A percentile compares a stretch with the other conserved stretches of the same genome.
Conservation (phyloP, 2,888 invertebrate species). For the Taphrorychus bicolor region DNA sequence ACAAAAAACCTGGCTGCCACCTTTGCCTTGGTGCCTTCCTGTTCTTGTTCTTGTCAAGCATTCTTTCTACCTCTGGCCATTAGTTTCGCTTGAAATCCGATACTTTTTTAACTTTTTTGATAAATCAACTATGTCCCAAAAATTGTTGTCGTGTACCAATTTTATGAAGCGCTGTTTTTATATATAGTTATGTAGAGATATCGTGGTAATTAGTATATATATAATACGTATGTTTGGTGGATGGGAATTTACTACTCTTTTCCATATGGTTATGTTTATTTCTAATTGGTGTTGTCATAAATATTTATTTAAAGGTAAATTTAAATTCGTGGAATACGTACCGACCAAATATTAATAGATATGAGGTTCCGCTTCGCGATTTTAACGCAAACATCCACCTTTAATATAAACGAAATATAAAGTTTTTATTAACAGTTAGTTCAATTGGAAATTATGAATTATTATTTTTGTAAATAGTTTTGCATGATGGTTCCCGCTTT, state of each 20-base stretch:
- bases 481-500: not conserved
- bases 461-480: not conserved
- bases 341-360: slow-evolving; percentile 21
- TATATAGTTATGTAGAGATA: no score
- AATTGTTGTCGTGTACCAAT: no score
- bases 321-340: slow-evolving; percentile 25
- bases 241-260: slow-evolving; percentile 25
- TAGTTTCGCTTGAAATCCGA: slow-evolving; percentile 36
- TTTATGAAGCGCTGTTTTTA: no score
- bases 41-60: slow-evolving; percentile 12
- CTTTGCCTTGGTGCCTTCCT: slow-evolving; percentile 17
- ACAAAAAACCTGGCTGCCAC: slow-evolving; percentile 32
- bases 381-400: slow-evolving; percentile 17
- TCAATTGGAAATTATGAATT: not conserved
- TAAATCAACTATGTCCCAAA: no score
- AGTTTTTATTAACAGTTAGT: not conserved
- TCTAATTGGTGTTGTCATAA: slow-evolving; percentile 30
- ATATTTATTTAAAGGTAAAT: slow-evolving; percentile 40
- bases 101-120: no score
- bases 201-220: no score
- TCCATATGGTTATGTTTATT: slow-evolving; percentile 23
- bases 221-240: slow-evolving; percentile 14
- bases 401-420: slow-evolving; percentile 16
- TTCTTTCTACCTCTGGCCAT: slow-evolving; percentile 19
- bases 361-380: slow-evolving; percentile 11